Percentiles rank a stretch among this genome's conserved stretches.
Conservation (phyloP, 1,140 invertebrate species). For the Acromyrmex echinatior region DNA sequence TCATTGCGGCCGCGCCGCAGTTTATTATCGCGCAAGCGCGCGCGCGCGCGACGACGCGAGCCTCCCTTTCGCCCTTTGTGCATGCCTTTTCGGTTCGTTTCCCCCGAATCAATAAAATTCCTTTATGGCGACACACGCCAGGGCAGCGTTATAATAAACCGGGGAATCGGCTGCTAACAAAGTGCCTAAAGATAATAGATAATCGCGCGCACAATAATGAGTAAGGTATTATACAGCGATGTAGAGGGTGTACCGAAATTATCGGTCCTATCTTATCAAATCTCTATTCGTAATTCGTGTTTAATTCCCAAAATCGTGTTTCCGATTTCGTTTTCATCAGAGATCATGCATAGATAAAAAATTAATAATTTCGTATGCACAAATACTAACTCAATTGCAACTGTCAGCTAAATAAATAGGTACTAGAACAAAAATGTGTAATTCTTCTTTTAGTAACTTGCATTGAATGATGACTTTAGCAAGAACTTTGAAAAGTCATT, state of each 20-base stretch:
- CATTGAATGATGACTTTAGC: too few species aligned
- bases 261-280: background rate
- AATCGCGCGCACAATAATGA: constrained; percentile 45
- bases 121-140: constrained; percentile 57
- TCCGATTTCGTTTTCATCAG: background rate
- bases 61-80: constrained; percentile 63
- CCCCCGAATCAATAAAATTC: constrained; percentile 62
- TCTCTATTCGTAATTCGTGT: background rate
- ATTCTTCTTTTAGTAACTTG: background rate
- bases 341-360: background rate
- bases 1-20: background rate
- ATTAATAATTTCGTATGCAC: background rate
- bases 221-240: background rate
- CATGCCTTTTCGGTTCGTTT: constrained; percentile 62
- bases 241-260: background rate
- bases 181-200: constrained; percentile 59
- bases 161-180: constrained; percentile 43
- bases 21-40: constrained; percentile 45
- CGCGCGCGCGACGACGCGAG: constrained; percentile 37
- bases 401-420: background rate
- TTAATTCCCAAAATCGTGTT: background rate
- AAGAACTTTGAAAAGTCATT: background rate
- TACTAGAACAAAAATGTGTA: background rate
- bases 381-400: background rate
- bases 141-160: constrained; percentile 59